Conservation (phyloP, 2,888 invertebrate genomes). For the Ophion costatus region DNA sequence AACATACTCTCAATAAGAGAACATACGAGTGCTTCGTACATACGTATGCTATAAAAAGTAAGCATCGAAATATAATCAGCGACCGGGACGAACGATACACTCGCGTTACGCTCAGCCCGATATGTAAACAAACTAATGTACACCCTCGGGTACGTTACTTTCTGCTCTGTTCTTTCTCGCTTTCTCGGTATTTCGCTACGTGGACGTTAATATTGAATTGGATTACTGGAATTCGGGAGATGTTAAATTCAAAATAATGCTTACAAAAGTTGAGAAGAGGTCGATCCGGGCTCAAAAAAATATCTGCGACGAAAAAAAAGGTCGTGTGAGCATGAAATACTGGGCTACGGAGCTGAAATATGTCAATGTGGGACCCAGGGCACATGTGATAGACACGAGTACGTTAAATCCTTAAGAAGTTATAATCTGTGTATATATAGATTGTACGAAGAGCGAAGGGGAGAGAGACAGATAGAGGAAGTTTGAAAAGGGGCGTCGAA, state of each 20-base stretch:
- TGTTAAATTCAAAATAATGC: background rate
- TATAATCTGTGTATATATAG: background rate
- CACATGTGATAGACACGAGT: background rate
- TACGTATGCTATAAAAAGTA: no score
- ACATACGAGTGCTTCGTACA: background rate
- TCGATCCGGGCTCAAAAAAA: background rate
- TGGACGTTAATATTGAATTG: no score
- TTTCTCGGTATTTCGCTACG: no score
- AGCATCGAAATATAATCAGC: no score
- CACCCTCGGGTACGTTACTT: no score
- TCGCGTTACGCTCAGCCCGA: no score
- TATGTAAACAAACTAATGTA: no score
- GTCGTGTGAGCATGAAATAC: background rate
- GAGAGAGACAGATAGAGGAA: background rate
- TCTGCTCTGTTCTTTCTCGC: no score
- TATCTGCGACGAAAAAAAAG: background rate
- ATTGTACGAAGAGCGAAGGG: background rate
- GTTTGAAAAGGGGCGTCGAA: slow-evolving; percentile 60
- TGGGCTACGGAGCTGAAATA: background rate
- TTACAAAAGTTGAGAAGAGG: no score
- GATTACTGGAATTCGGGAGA: no score
- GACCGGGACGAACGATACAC: no score
- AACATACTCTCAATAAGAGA: background rate
- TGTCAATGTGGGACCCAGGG: background rate
- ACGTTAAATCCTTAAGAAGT: background rate